Evolutionary conservation across 2,113 vertebrate genomes (phyloP), one percentile per base, ranked within the genome.

Genomic region (Phalacrocorax brasilianus): DNA sequence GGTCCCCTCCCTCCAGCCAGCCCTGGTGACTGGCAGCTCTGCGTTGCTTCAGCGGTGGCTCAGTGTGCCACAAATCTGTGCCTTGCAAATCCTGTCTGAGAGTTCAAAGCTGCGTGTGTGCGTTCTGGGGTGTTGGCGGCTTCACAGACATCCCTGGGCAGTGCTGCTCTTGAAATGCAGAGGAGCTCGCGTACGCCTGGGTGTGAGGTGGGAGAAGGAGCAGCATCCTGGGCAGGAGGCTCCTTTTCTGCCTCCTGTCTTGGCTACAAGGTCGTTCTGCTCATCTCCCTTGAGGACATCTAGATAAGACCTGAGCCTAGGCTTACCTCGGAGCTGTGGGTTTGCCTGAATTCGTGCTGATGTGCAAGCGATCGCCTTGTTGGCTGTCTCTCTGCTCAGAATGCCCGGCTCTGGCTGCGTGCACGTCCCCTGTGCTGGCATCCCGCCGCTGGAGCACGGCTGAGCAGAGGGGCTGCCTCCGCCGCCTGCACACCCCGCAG

Each of bases 271-370:
- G 38, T 14, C 5, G 47, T 19, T 50, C 56, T 49, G 38, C 77
- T 78, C 27, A 4, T 52, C 53, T 35, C 12, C 91, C 32, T 13
- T 5, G 40, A n/a, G 63, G 44, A 21, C 27, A 10, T 2, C 8
- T 7, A 13, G 67, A 6, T 1, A 7, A 35, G 63, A 35, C 35
- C 68, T 3, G 33, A 21, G 50, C 66, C 44, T 12, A 2, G 78
- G 1, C 50, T 38, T 2, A 4, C 14, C 62, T 13, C 2, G 0
- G 26, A 32, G 68, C 81, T 5, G 7, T 2, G 26, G 15, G 3
- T 40, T 67, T 38, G 59, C 79, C 63, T 1, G 1, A 6, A 17
- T 42, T 23, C 6, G 1, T 26, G n/a, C 90, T 17, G 78, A 5
- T 14, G 14, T 17, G 3, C 27, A 8, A 16, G 32, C 30, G 4